A percentile compares a stretch with the other conserved stretches of the same genome.
Conservation (phyloP, 1,140 invertebrate genomes). For the Theocolax elegans region DNA sequence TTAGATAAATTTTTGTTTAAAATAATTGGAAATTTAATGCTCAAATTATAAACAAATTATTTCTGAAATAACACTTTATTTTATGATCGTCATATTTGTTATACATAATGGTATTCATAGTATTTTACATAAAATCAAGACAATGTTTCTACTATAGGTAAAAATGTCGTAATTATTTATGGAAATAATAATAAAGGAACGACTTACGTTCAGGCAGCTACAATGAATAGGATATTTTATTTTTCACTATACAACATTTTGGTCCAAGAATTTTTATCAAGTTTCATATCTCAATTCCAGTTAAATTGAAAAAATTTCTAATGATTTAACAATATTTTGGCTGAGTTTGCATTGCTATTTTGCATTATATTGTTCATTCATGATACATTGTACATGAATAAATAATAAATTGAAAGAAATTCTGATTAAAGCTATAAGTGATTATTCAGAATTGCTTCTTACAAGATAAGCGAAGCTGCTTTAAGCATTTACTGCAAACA, state of each 20-base stretch:
- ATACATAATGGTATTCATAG: slow-evolving; percentile 38
- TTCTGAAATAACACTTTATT: slow-evolving; percentile 43
- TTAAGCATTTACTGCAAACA: slow-evolving; percentile 10
- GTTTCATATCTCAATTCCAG: slow-evolving; percentile 44
- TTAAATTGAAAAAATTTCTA: slow-evolving; percentile 31
- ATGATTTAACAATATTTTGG: not conserved
- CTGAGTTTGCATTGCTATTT: not conserved
- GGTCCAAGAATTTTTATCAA: slow-evolving; percentile 47
- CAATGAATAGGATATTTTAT: slow-evolving; percentile 42
- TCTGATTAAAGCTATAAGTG: not conserved
- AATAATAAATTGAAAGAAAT: slow-evolving; percentile 12
- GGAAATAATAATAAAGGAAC: slow-evolving; percentile 11
- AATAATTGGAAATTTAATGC: not conserved
- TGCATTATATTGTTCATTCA: no score
- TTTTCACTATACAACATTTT: slow-evolving; percentile 48
- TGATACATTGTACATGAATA: no score
- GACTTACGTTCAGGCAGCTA: slow-evolving; percentile 34
- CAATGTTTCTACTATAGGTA: slow-evolving; percentile 25
- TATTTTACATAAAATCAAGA: slow-evolving; percentile 35
- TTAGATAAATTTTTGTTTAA: no score
- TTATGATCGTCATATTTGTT: slow-evolving; percentile 33
- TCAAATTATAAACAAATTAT: slow-evolving; percentile 2
- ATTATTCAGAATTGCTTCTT: slow-evolving; percentile 9
- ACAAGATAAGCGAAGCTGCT: slow-evolving; percentile 16
- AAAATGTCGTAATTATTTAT: slow-evolving; percentile 20